Percentiles rank a stretch among this genome's conserved stretches.
Evolutionary conservation across 2,797 vertebrate genomes (phyloP).

Genomic region (Pangasius krempfi): DNA sequence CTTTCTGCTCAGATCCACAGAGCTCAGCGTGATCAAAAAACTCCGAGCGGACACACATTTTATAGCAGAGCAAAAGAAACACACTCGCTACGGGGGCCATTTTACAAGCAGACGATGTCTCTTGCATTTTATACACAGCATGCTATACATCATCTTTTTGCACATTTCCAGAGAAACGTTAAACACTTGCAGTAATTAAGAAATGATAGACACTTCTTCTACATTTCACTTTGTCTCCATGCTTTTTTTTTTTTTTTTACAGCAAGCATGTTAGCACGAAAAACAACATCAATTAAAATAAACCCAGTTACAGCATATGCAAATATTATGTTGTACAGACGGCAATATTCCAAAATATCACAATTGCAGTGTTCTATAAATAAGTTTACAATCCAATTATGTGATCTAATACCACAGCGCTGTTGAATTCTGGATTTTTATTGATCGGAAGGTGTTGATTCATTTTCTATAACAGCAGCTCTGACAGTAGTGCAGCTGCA

Average conservation of each 20-base stretch:
- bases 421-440: not conserved
- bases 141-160: not conserved
- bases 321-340: not conserved
- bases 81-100: not conserved
- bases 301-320: not conserved
- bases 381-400: not conserved
- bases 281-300: not conserved
- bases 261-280: not conserved
- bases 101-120: not conserved
- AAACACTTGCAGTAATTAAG: slow-evolving; percentile 6
- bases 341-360: not conserved
- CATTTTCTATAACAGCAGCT: not conserved
- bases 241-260: not conserved
- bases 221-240: not conserved
- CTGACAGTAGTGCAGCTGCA: not conserved
- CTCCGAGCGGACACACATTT: slow-evolving; percentile 11
- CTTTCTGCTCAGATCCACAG: slow-evolving; percentile 41
- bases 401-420: not conserved
- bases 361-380: not conserved
- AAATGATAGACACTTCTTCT: slow-evolving; percentile 1
- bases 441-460: not conserved
- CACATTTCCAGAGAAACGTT: not conserved
- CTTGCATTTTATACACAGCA: not conserved
- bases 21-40: slow-evolving; percentile 37
- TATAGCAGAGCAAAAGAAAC: not conserved